These are phyloP conservation scores for Anaspis maculata DNA, from an alignment of 2,888 invertebrate species.

Conservation along the genomic window DNA sequence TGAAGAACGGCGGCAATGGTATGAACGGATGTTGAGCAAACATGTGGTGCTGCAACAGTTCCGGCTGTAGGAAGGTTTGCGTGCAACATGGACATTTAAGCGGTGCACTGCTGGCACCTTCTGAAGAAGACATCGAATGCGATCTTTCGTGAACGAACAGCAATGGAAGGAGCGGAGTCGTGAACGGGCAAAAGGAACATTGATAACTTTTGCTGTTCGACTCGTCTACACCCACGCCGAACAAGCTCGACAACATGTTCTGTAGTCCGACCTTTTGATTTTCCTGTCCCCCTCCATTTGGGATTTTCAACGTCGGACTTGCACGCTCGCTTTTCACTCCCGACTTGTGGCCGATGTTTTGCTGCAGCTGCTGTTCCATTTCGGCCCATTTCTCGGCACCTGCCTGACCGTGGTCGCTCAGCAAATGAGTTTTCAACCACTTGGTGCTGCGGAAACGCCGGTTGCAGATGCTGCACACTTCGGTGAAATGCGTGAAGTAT, in stretches of 20 bases:
- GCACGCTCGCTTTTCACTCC: slow-evolving; percentile 29
- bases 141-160: slow-evolving; percentile 88
- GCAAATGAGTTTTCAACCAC: slow-evolving; percentile 78
- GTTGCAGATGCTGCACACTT: slow-evolving; percentile 78
- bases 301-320: slow-evolving; percentile 52
- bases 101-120: slow-evolving; percentile 27
- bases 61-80: slow-evolving; percentile 49
- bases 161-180: slow-evolving; percentile 82
- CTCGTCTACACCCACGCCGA: slow-evolving; percentile 47
- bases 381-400: slow-evolving; percentile 57
- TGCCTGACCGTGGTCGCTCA: slow-evolving; percentile 74
- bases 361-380: slow-evolving; percentile 45
- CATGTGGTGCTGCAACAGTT: slow-evolving; percentile 54
- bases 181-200: slow-evolving; percentile 84
- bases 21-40: slow-evolving; percentile 50
- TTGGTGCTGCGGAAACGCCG: slow-evolving; percentile 81
- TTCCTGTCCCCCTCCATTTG: slow-evolving; percentile 44
- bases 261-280: slow-evolving; percentile 41
- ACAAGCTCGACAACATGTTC: slow-evolving; percentile 47
- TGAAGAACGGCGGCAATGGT: slow-evolving; percentile 36
- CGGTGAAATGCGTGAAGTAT: slow-evolving; percentile 61
- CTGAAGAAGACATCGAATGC: slow-evolving; percentile 46
- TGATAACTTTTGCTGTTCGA: slow-evolving; percentile 66
- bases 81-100: slow-evolving; percentile 54
- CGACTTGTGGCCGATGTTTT: slow-evolving; percentile 30